phyloP scores from a whole-genome alignment of 2,797 vertebrate genomes.

The Ispidina lecontei region DNA sequence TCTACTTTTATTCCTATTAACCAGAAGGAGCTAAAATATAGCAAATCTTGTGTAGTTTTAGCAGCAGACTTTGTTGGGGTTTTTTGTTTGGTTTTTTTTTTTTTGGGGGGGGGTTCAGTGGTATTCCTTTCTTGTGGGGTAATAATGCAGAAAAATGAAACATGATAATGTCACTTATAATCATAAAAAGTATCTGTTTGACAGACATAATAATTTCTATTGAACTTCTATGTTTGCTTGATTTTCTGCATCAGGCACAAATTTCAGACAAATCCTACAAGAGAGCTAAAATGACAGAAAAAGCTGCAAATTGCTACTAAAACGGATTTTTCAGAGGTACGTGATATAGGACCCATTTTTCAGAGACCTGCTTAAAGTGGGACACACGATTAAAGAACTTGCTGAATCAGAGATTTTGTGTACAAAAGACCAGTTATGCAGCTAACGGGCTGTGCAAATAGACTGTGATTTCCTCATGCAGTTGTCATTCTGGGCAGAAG shows the following conservation, averaged over 20 bases:
- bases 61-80: neutral
- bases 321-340: constrained; percentile 17
- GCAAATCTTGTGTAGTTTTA: neutral
- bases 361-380: neutral
- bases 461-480: neutral
- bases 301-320: neutral
- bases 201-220: neutral
- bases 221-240: neutral
- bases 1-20: neutral
- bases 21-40: neutral
- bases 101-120: too few species aligned
- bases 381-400: constrained; percentile 32
- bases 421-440: constrained; percentile 55
- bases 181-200: neutral
- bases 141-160: neutral
- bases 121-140: neutral
- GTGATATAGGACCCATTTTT: neutral
- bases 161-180: neutral
- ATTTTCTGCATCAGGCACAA: neutral
- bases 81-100: neutral
- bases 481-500: neutral
- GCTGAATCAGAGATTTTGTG: constrained; percentile 59
- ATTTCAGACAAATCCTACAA: neutral
- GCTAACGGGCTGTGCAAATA: constrained; percentile 32
- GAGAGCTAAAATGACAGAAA: neutral